phyloP scores from a whole-genome alignment of 2,797 vertebrate genomes.

The Cossypha polioptera region DNA sequence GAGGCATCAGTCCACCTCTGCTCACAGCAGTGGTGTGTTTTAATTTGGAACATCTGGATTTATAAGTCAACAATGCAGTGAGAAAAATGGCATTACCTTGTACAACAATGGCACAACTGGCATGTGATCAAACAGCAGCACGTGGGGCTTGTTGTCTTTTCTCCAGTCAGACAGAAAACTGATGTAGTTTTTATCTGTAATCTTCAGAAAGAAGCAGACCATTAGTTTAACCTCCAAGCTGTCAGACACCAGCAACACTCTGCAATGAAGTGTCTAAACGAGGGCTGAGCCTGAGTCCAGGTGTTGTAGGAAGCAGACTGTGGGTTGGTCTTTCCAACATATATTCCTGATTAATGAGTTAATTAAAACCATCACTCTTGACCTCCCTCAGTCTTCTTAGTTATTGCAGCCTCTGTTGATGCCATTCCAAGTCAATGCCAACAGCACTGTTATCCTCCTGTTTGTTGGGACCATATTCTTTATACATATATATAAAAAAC shows the following conservation, averaged over 20 bases:
- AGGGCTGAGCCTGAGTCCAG: background rate
- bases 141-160: slow-evolving; percentile 91
- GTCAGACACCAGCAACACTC: accelerated
- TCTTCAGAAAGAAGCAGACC: slow-evolving; percentile 69
- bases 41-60: background rate
- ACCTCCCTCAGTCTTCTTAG: background rate
- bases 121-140: slow-evolving; percentile 94
- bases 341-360: background rate
- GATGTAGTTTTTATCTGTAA: slow-evolving; percentile 89
- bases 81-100: slow-evolving; percentile 79
- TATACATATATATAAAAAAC: background rate
- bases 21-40: accelerated
- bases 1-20: background rate
- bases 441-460: background rate
- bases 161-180: slow-evolving; percentile 91
- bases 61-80: accelerated
- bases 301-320: background rate
- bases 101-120: slow-evolving; percentile 85
- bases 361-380: background rate
- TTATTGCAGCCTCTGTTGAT: background rate
- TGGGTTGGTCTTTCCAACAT: background rate
- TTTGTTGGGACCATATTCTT: background rate
- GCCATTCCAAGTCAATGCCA: background rate
- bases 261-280: background rate
- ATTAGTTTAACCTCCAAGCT: background rate